Conservation (phyloP, 2,113 vertebrate genomes). For the Mastomys coucha region DNA sequence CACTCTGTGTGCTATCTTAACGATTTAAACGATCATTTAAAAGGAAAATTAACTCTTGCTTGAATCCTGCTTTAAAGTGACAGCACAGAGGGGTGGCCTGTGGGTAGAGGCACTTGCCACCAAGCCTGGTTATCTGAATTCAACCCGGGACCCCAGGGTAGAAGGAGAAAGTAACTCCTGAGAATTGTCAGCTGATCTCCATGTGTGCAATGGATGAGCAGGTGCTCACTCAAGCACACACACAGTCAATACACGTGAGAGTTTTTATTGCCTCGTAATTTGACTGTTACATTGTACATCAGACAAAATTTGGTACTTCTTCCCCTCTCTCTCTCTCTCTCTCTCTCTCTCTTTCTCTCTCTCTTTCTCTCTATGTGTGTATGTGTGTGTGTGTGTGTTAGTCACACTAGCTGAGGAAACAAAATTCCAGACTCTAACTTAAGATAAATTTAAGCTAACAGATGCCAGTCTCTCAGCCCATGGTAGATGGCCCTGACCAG, state of each 20-base stretch:
- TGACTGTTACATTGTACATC: background rate
- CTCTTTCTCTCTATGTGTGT: no score
- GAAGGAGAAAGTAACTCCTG: background rate
- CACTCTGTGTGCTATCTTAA: background rate
- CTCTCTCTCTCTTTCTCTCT: background rate
- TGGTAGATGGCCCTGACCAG: background rate
- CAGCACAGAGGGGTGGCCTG: background rate
- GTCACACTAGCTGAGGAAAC: slow-evolving; percentile 30
- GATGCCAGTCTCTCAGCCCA: background rate
- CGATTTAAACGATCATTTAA: background rate
- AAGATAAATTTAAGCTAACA: background rate
- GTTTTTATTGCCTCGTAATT: background rate
- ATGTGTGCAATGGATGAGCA: background rate
- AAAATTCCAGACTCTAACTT: background rate
- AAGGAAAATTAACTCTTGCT: background rate
- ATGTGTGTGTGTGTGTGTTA: background rate
- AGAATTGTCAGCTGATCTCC: background rate
- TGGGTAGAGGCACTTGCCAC: background rate
- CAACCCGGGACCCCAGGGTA: background rate
- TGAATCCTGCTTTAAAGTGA: slow-evolving; percentile 17
- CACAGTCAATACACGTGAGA: background rate
- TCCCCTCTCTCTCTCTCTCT: background rate
- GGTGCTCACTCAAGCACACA: background rate
- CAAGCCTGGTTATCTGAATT: background rate
- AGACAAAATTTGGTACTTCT: slow-evolving; percentile 3